Base-by-base conservation (phyloP, 2,888 invertebrate genomes). In the Caenorhabditis sp. region DNA sequence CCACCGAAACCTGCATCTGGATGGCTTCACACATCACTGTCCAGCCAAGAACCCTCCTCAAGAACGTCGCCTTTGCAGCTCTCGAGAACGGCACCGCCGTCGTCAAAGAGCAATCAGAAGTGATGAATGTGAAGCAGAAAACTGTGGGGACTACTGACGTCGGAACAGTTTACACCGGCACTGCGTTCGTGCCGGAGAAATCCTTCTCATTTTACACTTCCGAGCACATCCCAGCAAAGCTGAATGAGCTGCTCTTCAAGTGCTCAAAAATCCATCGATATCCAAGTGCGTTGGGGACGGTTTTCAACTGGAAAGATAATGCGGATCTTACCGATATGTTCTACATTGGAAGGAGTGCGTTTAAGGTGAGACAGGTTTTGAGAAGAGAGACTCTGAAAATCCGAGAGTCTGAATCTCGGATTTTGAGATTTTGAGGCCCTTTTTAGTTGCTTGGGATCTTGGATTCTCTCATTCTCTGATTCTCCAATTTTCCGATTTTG, bases 121-220 rank as follows among this genome's bases (percentile, higher is more conserved):
- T 70, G 26, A 70, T 70, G 69, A 70, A 56, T 44, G 58, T 58
- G 12, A 1, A 26, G 5, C 16, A 16, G 12, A 44, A 19, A 2
- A 2, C 44, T 2, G 2, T 63, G 2, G 6, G 28, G 4, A n/a
- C n/a, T n/a, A n/a, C n/a, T n/a, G n/a, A n/a, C n/a, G 1, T 16
- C 2, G 58, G n/a, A 2, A 16, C n/a, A 5, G 3, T 70, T 1
- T 70, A 44, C 58, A 19, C 35, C 5, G 69, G 41, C n/a, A 14
- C 54, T 8, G 69, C 69, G 7, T 70, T 70, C 8, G 19, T 70
- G 2, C 69, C 69, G 3, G 14, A 70, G 8, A 41, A 51, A 51
- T 44, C 58, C 14, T 2, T 10, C 0, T 4, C 8, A 0, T 22
- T 26, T 44, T 70, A 44, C 44, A 44, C 44, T 1, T 10, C 16